Base-by-base conservation (phyloP, 2,113 vertebrate species). In the Porphyrio hochstetteri region DNA sequence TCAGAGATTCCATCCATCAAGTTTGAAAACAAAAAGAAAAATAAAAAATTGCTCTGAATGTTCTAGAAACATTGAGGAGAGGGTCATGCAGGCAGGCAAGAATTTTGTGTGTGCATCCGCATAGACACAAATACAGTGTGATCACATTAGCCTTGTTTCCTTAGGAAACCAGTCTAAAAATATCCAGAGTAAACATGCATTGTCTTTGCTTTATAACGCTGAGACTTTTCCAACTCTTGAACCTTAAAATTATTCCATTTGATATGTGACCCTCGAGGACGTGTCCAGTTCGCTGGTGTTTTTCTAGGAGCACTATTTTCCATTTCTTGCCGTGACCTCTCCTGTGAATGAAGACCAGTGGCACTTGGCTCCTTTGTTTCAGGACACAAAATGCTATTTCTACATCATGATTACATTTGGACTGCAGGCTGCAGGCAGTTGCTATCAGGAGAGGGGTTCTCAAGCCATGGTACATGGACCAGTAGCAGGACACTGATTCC, bases 151-250 rank as follows among this genome's bases (percentile, higher is more conserved):
- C 33, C 56, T 84, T 75, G 46, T 81, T 96, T 95, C 91, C 92
- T 94, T 96, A 95, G 94, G 92, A 95, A 96, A 78, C 33, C 35
- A n/a, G 25, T 82, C 86, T 91, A 95, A 94, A 97, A 97, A 92
- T 97, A 92, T 42, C 36, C 38, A 86, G 14, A 60, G 82, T 74
- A 97, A 96, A 97, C 92, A 97, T 21, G 36, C 59, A 71, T 95
- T 86, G 91, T 88, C n/a, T 95, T 92, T 97, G 74, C 10, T 92
- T 97, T 94, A 56, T 89, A 78, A 57, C 0, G 16, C 64, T 82
- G 80, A 91, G 76, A 88, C 40, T 75, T 83, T 87, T 95, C 81
- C 94, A 87, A 36, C 69, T 91, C 86, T 81, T 90, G 77, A 95
- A 72, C 21, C 31, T 79, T 91, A 81, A 90, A 70, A 33, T 64